phyloP scores from a whole-genome alignment of 2,113 vertebrate species.

The Leptobrachium leishanense region DNA sequence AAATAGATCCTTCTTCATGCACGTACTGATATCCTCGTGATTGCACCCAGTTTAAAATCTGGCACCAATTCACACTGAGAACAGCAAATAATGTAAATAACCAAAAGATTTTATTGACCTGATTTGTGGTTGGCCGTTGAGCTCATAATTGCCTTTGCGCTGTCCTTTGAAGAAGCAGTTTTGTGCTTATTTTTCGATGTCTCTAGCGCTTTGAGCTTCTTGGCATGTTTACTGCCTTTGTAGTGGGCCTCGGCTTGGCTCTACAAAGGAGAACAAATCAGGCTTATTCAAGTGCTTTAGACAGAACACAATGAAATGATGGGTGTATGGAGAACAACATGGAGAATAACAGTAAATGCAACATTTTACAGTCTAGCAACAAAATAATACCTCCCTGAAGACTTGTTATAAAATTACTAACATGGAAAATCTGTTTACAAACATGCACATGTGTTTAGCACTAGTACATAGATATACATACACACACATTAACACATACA shows the following conservation, averaged over 20 bases:
- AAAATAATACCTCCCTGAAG: neutral
- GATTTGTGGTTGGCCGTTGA: conserved; percentile 79
- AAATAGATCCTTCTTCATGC: neutral
- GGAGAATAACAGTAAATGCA: conserved; percentile 54
- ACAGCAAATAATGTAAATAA: conserved; percentile 66
- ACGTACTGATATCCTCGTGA: neutral
- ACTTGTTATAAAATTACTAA: too few species aligned
- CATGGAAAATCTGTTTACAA: too few species aligned
- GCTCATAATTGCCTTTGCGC: conserved; percentile 75
- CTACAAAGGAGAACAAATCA: conserved; percentile 93
- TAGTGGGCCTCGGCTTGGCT: conserved; percentile 98
- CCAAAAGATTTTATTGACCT: conserved; percentile 79
- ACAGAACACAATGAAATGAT: conserved; percentile 60
- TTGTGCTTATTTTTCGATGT: conserved; percentile 89
- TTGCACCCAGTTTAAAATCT: conserved; percentile 49
- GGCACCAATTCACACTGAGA: conserved; percentile 44
- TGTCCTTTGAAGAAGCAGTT: conserved; percentile 78
- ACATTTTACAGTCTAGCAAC: neutral
- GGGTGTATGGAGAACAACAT: conserved; percentile 56
- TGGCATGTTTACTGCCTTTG: conserved; percentile 98
- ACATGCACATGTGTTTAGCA: too few species aligned
- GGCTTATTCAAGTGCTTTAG: conserved; percentile 72
- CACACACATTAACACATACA: too few species aligned
- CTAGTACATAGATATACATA: too few species aligned
- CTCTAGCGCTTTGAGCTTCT: conserved; percentile 98